phyloP scores from a whole-genome alignment of 2,888 invertebrate species.

The Nomada ruficornis region DNA sequence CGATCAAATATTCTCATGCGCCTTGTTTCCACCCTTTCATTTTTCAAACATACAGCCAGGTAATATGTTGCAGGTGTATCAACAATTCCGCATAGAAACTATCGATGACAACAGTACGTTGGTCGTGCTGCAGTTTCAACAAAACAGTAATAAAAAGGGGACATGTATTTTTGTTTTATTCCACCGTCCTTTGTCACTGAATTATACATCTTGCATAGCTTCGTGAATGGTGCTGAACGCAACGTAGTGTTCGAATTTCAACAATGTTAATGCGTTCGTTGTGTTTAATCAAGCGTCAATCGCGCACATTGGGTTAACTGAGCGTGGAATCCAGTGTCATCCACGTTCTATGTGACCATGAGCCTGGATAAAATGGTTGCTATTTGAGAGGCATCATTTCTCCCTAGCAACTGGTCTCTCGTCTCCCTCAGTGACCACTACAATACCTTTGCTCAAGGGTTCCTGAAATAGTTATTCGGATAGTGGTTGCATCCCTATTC shows the following conservation, averaged over 20 bases:
- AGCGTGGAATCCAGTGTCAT: constrained; percentile 33
- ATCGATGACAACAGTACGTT: too few relatives aligned
- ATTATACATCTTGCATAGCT: not conserved
- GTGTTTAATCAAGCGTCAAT: constrained; percentile 64
- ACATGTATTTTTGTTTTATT: too few relatives aligned
- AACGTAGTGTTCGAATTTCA: constrained; percentile 24
- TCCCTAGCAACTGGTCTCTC: constrained; percentile 15
- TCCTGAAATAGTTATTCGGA: not conserved
- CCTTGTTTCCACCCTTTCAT: too few relatives aligned
- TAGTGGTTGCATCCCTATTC: not conserved
- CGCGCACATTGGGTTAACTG: constrained; percentile 42
- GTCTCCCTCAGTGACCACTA: constrained; percentile 11
- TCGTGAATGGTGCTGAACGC: constrained; percentile 32
- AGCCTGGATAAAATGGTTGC: constrained; percentile 40
- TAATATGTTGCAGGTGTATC: too few relatives aligned
- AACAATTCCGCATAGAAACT: too few relatives aligned
- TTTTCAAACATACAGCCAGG: too few relatives aligned
- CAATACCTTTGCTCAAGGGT: constrained; percentile 15
- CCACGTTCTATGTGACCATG: constrained; percentile 44
- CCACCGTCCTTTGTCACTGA: not conserved
- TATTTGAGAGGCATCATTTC: constrained; percentile 41
- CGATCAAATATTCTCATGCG: too few relatives aligned
- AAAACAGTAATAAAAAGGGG: too few relatives aligned
- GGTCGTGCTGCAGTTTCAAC: too few relatives aligned
- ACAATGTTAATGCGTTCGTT: constrained; percentile 53